Base-by-base conservation (phyloP, 2,888 invertebrate genomes). In the Acanthoscelides obtectus region DNA sequence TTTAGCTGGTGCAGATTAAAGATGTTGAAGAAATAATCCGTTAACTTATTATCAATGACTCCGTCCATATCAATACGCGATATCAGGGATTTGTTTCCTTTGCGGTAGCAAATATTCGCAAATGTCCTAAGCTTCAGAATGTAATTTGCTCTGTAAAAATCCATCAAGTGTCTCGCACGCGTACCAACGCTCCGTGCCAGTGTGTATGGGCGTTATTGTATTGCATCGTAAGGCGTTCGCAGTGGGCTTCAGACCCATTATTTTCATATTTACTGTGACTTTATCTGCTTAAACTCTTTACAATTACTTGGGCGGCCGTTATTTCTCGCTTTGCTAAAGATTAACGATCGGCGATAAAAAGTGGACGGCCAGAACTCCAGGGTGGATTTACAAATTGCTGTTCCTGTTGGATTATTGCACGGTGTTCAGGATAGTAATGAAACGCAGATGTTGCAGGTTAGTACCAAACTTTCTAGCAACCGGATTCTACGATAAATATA, bases 231-330 rank as follows among this genome's bases (percentile, higher is more conserved):
- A 73, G 73, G 73, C 74, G 73, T 69, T 66, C 69, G 70, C 22
- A 72, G 17, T 73, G 73, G 74, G 73, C 73, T 72, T 72, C 70
- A 74, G 69, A 69, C 71, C 74, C 73, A 74, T 74, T 74, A 73
- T 74, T 69, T 69, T 71, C 71, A 45, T 71, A 71, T 71, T 71
- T 71, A 71, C 71, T 69, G 66, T 63, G 71, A 69, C 22, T 71
- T 69, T 74, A 72, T 74, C 74, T 71, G 69, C 45, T 72, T 73
- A 73, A 73, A 72, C 71, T 72, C 69, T 73, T 70, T 63, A 73
- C 73, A 74, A 74, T 70, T 74, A 72, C 66, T 63, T 71, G 66
- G 20, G 66, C 66, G 22, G 71, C 22, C 69, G 45, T 45, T 66
- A 45, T 68, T 71, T 68, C 71, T 71, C 69, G 71, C 68, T 69